These are phyloP conservation scores for Tillus elongatus DNA, from an alignment of 2,888 invertebrate genomes.

Conservation along the genomic window DNA sequence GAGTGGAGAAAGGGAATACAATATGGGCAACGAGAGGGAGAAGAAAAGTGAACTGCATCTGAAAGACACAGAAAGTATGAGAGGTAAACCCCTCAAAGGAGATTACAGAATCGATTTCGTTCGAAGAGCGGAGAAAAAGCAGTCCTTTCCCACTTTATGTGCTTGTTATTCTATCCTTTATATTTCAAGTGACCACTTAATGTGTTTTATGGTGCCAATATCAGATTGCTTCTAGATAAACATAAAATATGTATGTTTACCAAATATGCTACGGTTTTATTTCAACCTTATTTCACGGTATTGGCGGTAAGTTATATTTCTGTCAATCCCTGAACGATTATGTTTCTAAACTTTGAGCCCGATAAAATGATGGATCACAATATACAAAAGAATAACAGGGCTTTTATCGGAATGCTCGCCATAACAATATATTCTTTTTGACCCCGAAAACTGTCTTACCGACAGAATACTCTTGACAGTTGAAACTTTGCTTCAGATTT, in stretches of 20 bases:
- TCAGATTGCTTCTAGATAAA: constrained; percentile 35
- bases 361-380: too few relatives aligned
- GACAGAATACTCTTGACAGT: too few relatives aligned
- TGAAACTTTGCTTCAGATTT: too few relatives aligned
- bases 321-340: background rate
- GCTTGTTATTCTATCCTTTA: constrained; percentile 40
- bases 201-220: constrained; percentile 37
- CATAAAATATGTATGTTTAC: constrained; percentile 31
- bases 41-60: constrained; percentile 20
- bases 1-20: background rate
- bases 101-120: constrained; percentile 38
- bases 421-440: too few relatives aligned
- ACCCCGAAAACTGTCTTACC: too few relatives aligned
- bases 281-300: constrained; percentile 10
- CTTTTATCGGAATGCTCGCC: too few relatives aligned
- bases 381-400: too few relatives aligned
- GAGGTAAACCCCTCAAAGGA: constrained; percentile 33
- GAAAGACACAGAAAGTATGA: constrained; percentile 25
- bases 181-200: constrained; percentile 40
- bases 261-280: constrained; percentile 15
- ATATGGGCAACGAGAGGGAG: background rate
- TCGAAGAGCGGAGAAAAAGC: constrained; percentile 29
- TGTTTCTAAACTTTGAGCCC: too few relatives aligned
- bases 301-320: background rate
- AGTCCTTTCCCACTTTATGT: constrained; percentile 34